phyloP scores from a whole-genome alignment of 2,888 invertebrate genomes.

The Pristionchus maxplancki region DNA sequence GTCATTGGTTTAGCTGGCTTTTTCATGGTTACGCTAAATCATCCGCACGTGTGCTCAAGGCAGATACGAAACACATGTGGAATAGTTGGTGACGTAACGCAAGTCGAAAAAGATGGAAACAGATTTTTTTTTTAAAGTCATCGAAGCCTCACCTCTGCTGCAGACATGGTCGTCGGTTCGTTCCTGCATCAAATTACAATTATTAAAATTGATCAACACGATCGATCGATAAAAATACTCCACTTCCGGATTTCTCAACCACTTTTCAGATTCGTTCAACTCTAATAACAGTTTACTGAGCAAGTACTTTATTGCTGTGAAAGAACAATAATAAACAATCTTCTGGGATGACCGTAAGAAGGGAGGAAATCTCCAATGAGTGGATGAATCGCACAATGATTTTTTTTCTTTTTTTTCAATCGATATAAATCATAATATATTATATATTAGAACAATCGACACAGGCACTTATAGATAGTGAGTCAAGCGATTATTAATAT shows the following conservation, averaged over 20 bases:
- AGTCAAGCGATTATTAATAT: constrained; percentile 5
- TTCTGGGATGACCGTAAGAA: constrained; percentile 23
- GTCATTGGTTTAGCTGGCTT: too few relatives aligned
- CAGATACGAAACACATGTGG: too few relatives aligned
- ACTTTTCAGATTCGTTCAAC: not conserved
- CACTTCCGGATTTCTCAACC: constrained; percentile 10
- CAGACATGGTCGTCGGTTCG: not conserved
- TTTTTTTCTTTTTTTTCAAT: not conserved
- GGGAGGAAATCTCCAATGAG: constrained; percentile 33
- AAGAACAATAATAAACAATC: not conserved
- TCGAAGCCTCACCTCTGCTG: not conserved
- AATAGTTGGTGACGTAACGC: too few relatives aligned
- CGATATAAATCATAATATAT: constrained; percentile 20
- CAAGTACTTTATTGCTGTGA: constrained; percentile 14
- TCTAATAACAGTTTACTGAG: not conserved
- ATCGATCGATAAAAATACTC: not conserved
- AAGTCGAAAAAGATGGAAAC: too few relatives aligned
- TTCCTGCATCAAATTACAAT: not conserved
- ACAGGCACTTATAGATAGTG: not conserved
- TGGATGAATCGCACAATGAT: constrained; percentile 29
- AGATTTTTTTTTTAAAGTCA: not conserved
- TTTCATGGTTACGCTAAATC: too few relatives aligned
- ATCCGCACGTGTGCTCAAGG: too few relatives aligned
- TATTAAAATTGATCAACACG: not conserved
- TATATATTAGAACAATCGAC: not conserved